phyloP scores from a whole-genome alignment of 2,888 invertebrate genomes.

The Trachelus iudaicus region DNA sequence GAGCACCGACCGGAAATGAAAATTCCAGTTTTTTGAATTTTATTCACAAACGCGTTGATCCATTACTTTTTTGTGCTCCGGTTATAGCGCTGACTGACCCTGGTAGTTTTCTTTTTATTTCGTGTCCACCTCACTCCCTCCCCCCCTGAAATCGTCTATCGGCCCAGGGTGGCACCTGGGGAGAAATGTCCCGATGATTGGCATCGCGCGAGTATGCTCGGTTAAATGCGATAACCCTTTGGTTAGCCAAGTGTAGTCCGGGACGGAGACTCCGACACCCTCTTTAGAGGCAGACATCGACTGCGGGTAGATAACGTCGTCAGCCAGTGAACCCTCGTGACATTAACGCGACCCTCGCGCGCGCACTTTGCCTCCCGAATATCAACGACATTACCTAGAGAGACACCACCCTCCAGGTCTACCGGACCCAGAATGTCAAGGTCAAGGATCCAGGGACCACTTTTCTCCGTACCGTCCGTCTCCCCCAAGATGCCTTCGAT shows the following conservation, averaged over 20 bases:
- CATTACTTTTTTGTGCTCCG: not conserved
- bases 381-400: constrained; percentile 48
- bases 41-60: too few relatives aligned
- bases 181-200: not conserved
- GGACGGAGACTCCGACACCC: constrained; percentile 18
- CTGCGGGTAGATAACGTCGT: constrained; percentile 45
- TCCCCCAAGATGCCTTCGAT: not conserved
- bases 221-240: constrained; percentile 25
- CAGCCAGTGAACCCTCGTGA: constrained; percentile 43
- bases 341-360: constrained; percentile 50
- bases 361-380: constrained; percentile 50
- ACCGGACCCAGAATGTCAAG: constrained; percentile 38
- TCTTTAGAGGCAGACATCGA: constrained; percentile 36
- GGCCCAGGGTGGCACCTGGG: not conserved
- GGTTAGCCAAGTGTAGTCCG: constrained; percentile 21
- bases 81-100: not conserved
- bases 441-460: constrained; percentile 12
- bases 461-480: not conserved
- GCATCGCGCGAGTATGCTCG: not conserved
- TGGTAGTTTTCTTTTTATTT: not conserved
- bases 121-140: not conserved
- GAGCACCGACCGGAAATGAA: not conserved
- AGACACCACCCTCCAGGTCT: constrained; percentile 28
- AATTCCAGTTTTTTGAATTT: not conserved
- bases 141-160: not conserved